Percentiles rank a stretch among this genome's conserved stretches.
phyloP scores from a whole-genome alignment of 2,113 vertebrate genomes.

The Myrmecobius fasciatus region DNA sequence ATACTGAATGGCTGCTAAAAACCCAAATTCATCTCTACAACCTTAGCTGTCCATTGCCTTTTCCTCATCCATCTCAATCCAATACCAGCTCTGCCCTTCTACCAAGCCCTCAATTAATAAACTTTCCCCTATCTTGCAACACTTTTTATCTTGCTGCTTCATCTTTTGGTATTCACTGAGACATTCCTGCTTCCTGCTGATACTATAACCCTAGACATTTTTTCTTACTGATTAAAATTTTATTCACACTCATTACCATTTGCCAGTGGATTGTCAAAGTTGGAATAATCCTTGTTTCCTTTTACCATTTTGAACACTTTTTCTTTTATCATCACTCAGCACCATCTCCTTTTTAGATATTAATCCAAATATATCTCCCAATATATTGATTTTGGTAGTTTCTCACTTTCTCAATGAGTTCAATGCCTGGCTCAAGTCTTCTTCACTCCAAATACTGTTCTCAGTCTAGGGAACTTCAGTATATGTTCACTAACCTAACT shows the following conservation, averaged over 20 bases:
- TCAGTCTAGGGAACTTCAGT: not conserved
- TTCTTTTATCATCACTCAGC: not conserved
- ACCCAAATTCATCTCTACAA: not conserved
- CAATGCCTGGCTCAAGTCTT: not conserved
- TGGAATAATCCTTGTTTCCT: not conserved
- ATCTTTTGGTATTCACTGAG: not conserved
- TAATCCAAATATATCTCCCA: not conserved
- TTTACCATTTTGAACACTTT: not conserved
- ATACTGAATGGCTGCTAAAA: not conserved
- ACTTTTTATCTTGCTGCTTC: not conserved
- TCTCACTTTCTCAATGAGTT: not conserved
- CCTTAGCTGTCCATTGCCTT: not conserved
- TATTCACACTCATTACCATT: not conserved
- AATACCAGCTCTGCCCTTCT: not conserved
- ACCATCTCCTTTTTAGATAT: not conserved
- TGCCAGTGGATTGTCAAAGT: not conserved
- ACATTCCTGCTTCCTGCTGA: not conserved
- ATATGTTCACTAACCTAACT: not conserved
- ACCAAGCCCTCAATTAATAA: not conserved
- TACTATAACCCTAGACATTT: not conserved
- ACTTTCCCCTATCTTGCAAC: not conserved
- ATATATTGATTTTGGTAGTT: not conserved
- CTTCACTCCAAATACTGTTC: not conserved
- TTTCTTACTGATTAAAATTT: not conserved
- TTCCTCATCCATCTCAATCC: not conserved